Conservation (phyloP, 2,113 vertebrate genomes). For the Strix uralensis region DNA sequence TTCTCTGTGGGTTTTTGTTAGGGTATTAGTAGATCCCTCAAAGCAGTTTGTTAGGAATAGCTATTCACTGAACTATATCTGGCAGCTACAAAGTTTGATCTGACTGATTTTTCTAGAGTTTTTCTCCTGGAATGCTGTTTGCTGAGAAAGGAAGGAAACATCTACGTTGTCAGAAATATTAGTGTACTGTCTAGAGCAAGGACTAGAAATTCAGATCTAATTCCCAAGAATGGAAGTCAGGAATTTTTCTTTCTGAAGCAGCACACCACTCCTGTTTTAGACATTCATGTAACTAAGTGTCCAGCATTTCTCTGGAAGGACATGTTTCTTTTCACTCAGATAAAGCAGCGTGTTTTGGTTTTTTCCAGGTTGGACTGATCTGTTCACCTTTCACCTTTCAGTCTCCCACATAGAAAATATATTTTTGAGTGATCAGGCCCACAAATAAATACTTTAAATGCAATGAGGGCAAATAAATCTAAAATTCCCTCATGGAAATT, state of each 20-base stretch:
- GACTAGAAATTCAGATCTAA: background rate
- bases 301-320: background rate
- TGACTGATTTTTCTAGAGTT: background rate
- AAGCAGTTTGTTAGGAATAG: background rate
- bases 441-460: background rate
- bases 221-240: background rate
- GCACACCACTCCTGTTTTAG: background rate
- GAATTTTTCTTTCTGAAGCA: background rate
- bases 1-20: background rate
- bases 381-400: background rate
- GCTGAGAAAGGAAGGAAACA: background rate
- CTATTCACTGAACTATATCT: background rate
- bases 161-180: background rate
- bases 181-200: background rate
- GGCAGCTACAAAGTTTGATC: background rate
- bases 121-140: background rate
- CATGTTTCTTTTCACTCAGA: background rate
- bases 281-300: background rate
- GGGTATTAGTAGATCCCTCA: background rate
- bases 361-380: background rate
- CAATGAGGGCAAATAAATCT: background rate
- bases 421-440: background rate
- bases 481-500: background rate
- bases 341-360: background rate
- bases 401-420: background rate